A percentile compares a stretch with the other conserved stretches of the same genome.
phyloP scores from a whole-genome alignment of 2,888 invertebrate genomes.

The Meghimatium bilineatum region DNA sequence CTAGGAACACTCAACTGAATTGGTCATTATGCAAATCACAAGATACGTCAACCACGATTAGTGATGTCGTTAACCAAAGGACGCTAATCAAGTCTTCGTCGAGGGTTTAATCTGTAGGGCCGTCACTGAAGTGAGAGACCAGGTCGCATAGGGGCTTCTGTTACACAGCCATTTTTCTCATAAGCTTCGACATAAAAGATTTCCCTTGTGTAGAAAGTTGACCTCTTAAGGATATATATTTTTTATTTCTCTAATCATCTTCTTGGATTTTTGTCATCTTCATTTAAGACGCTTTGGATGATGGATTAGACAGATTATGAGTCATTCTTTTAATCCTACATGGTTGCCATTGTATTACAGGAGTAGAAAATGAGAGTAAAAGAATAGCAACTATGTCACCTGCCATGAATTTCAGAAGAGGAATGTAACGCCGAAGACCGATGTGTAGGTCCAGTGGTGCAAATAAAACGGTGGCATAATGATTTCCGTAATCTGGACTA shows the following conservation, averaged over 20 bases:
- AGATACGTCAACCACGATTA: constrained; percentile 52
- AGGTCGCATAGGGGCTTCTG: background rate
- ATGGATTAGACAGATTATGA: background rate
- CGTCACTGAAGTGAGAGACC: background rate
- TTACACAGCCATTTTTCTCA: background rate
- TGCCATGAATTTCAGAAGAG: too few species aligned
- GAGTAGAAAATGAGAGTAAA: too few species aligned
- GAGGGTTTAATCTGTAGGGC: constrained; percentile 43
- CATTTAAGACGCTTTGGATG: background rate
- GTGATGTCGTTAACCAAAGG: constrained; percentile 50
- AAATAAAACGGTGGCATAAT: too few species aligned
- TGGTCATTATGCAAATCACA: constrained; percentile 53
- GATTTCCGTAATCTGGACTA: too few species aligned
- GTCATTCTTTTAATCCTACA: too few species aligned
- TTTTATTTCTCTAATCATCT: background rate
- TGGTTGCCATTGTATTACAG: too few species aligned
- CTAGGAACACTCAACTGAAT: constrained; percentile 40
- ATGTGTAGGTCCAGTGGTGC: too few species aligned
- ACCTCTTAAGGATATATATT: background rate
- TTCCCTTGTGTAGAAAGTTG: background rate
- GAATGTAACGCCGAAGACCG: too few species aligned
- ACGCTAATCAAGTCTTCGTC: constrained; percentile 48
- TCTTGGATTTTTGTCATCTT: background rate
- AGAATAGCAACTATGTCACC: too few species aligned
- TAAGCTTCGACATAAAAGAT: constrained; percentile 8